Evolutionary conservation across 2,888 invertebrate genomes (phyloP).

Genomic region (Agrotis ipsilon): DNA sequence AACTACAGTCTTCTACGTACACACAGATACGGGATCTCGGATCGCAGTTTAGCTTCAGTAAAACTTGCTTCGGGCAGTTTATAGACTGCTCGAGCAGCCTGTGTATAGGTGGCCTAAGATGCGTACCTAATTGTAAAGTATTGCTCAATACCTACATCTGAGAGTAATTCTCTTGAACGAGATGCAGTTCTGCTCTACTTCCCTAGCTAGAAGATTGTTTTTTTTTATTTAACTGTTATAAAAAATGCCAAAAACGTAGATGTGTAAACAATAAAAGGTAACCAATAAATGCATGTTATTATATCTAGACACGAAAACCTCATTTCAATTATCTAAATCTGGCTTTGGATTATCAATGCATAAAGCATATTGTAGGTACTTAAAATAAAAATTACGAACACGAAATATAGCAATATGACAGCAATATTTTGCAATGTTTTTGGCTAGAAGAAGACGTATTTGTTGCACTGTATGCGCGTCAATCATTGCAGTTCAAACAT

Average conservation of each 20-base stretch:
- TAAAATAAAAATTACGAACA: background rate
- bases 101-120: too few relatives aligned
- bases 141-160: background rate
- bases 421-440: conserved; percentile 1
- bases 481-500: conserved; percentile 11
- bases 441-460: background rate
- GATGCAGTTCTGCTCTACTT: conserved; percentile 38
- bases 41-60: too few relatives aligned
- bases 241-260: background rate
- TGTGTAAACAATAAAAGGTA: background rate
- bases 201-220: background rate
- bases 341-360: conserved; percentile 9
- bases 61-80: too few relatives aligned
- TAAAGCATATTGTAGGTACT: background rate
- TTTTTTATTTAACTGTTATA: conserved; percentile 8
- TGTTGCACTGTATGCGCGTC: conserved; percentile 18
- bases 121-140: background rate
- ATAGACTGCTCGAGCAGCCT: too few relatives aligned
- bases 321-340: conserved; percentile 26
- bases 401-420: background rate
- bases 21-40: too few relatives aligned
- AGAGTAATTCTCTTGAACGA: conserved; percentile 5
- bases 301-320: conserved; percentile 24
- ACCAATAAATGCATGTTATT: conserved; percentile 14
- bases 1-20: too few relatives aligned